These are phyloP conservation scores for Callyntrura sp. DNA, from an alignment of 2,888 invertebrate species.

Conservation along the genomic window DNA sequence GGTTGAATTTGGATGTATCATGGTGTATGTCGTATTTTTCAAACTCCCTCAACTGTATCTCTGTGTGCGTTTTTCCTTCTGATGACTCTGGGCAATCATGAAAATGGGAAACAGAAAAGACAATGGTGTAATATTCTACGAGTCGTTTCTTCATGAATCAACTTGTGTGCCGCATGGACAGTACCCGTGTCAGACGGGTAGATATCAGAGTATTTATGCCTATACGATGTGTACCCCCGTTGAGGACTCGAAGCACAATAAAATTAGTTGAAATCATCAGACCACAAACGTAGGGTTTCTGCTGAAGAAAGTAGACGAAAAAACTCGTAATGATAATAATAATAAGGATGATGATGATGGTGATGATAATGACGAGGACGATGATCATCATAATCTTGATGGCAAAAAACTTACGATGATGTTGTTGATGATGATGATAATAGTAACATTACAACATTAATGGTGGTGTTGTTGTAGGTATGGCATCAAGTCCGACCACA, in stretches of 20 bases:
- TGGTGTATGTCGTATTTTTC: conserved; percentile 3
- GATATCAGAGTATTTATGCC: neutral
- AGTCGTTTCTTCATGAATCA: conserved; percentile 17
- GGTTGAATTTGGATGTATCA: neutral
- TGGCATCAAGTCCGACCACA: conserved; percentile 48
- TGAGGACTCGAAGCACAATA: conserved; percentile 75
- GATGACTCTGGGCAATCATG: conserved; percentile 75
- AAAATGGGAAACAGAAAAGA: conserved; percentile 47
- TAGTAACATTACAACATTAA: conserved; percentile 60
- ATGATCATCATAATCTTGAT: conserved; percentile 75
- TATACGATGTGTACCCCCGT: neutral
- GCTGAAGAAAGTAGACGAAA: conserved; percentile 48
- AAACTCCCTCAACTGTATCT: conserved; percentile 41
- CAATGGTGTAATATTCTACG: conserved; percentile 4
- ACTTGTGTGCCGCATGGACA: conserved; percentile 13
- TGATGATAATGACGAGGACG: conserved; percentile 66
- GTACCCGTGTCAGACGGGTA: conserved; percentile 36
- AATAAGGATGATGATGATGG: conserved; percentile 72
- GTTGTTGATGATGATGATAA: conserved; percentile 54
- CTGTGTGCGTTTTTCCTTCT: conserved; percentile 5
- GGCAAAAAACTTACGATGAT: conserved; percentile 54
- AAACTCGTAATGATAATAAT: conserved; percentile 73
- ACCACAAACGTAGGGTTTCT: conserved; percentile 76
- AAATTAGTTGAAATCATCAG: conserved; percentile 77
- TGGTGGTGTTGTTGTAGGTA: conserved; percentile 12